These are phyloP conservation scores for Linnaemya tessellans DNA, from an alignment of 2,888 invertebrate genomes.

Conservation along the genomic window DNA sequence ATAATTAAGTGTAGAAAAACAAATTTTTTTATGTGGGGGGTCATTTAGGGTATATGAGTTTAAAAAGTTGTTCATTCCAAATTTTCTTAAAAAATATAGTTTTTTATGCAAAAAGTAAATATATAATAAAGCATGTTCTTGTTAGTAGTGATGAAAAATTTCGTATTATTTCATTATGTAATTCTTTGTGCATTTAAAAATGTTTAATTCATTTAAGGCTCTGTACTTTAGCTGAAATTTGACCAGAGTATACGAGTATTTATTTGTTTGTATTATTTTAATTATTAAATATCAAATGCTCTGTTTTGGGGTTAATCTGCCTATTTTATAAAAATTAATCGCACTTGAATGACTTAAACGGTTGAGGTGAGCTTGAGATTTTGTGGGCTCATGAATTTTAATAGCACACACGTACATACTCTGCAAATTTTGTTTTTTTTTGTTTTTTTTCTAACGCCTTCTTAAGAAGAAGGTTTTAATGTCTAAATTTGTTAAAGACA, in stretches of 20 bases:
- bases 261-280: slow-evolving; percentile 8
- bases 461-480: slow-evolving; percentile 23
- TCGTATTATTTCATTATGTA: too few species aligned
- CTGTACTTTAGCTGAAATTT: slow-evolving; percentile 13
- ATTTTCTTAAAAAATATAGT: too few species aligned
- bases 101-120: too few species aligned
- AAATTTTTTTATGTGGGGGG: too few species aligned
- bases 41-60: too few species aligned
- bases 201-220: not conserved
- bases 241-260: not conserved
- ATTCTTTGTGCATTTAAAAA: not conserved
- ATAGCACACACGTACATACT: not conserved
- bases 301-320: slow-evolving; percentile 59
- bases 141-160: too few species aligned
- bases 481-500: not conserved
- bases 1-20: too few species aligned
- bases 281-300: slow-evolving; percentile 21
- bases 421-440: not conserved
- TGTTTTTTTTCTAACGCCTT: not conserved
- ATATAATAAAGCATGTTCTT: too few species aligned
- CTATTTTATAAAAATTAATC: slow-evolving; percentile 37
- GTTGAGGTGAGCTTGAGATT: slow-evolving; percentile 66
- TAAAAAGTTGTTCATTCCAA: too few species aligned
- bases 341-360: slow-evolving; percentile 57
- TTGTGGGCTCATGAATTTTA: slow-evolving; percentile 15